Base-by-base conservation (phyloP, 2,113 vertebrate genomes). In the Bubo scandiacus region DNA sequence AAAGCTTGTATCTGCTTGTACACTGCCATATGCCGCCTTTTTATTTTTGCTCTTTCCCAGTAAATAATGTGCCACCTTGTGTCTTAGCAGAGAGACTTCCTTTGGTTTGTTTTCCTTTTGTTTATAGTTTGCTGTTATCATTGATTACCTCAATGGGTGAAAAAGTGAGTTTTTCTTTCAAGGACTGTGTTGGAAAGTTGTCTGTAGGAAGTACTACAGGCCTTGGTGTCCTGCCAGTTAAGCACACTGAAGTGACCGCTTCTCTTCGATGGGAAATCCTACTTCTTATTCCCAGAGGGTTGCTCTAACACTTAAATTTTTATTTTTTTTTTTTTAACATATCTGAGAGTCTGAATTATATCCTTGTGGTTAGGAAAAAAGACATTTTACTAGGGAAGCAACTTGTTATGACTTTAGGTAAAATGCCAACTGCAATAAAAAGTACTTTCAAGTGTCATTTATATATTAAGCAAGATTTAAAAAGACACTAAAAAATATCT, bases 371-470 rank as follows among this genome's bases (percentile, higher is more conserved):
- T 97, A 94, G 94, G 71, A 54, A 97, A 90, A 97, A 94, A 95
- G 80, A 81, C 66, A 91, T 97, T 96, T 98, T 97, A 98, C 85
- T 94, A 84, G 87, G 86, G 96, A 97, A 98, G 96, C 65, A 97
- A 96, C 95, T 97, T 97, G 93, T 97, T 97, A 97, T 73, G 68
- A 93, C 81, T 94, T 92, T 97, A 97, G 96, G 94, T 97, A 84
- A 82, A 92, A 90, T 89, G 97, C 96, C 98, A 98, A 79, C 67
- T 96, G 72, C 92, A 97, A 91, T 94, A 97, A 97, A 98, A 92
- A 95, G 65, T 84, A 62, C 88, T 97, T 98, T 97, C 94, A 98
- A 97, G 83, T 97, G 93, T 97, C 97, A 96, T 96, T 97, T 96
- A 89, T 94, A 86, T 85, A 95, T 96, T 96, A 97, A 95, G 74